Evolutionary conservation across 2,113 vertebrate genomes (phyloP).

Genomic region (Nanorana parkeri): DNA sequence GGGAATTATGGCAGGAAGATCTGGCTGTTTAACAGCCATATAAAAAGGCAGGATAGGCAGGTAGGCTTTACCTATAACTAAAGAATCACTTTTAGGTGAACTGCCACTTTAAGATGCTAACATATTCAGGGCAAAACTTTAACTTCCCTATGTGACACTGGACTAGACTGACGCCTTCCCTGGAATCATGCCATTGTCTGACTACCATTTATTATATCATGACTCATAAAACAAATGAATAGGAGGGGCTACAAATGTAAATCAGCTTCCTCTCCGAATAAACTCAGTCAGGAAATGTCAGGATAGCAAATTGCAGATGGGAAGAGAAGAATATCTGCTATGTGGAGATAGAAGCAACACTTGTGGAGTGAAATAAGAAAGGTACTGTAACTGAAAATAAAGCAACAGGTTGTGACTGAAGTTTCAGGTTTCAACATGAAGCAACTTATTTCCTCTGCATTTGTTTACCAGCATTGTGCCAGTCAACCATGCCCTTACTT

Average conservation of each 20-base stretch:
- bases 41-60: no score
- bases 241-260: neutral
- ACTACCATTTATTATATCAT: neutral
- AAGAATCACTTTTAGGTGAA: no score
- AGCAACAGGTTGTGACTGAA: neutral
- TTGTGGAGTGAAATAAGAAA: neutral
- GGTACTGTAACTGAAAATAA: neutral
- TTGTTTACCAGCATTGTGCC: conserved; percentile 20
- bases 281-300: neutral
- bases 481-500: conserved; percentile 34
- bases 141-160: no score
- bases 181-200: neutral
- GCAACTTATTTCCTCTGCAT: conserved; percentile 6
- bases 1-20: no score
- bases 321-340: no score
- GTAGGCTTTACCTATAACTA: no score
- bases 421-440: conserved; percentile 19
- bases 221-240: neutral
- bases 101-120: no score
- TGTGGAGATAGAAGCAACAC: neutral
- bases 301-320: neutral
- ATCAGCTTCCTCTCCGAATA: neutral
- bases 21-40: no score
- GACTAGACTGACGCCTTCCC: neutral
- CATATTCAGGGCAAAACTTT: no score